phyloP scores from a whole-genome alignment of 2,797 vertebrate species.

The Falco concolor region DNA sequence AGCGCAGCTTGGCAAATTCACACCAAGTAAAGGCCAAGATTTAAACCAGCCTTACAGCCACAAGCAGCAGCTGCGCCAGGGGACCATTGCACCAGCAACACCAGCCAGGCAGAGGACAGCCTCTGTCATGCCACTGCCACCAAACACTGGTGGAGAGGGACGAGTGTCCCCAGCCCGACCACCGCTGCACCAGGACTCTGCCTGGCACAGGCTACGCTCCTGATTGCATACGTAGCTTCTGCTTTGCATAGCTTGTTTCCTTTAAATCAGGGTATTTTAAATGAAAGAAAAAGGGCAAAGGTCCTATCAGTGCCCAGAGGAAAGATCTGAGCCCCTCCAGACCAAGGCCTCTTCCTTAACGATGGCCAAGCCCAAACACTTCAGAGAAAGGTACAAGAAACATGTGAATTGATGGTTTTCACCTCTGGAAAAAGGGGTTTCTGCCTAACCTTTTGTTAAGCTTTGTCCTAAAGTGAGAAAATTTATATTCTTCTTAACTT shows the following conservation, averaged over 20 bases:
- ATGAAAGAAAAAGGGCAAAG: background rate
- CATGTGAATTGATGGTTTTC: background rate
- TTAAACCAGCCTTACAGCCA: background rate
- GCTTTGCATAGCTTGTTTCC: background rate
- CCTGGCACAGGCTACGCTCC: background rate
- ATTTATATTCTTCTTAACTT: background rate
- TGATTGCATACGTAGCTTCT: background rate
- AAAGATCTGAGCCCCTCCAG: background rate
- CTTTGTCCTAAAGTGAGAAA: background rate
- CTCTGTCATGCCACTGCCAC: background rate
- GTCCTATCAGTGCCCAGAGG: background rate
- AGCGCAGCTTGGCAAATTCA: background rate
- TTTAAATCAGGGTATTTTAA: background rate
- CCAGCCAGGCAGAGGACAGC: rapidly evolving
- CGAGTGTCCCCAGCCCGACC: rapidly evolving
- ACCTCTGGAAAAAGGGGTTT: background rate
- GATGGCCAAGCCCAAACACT: background rate
- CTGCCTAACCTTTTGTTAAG: background rate
- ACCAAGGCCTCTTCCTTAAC: background rate
- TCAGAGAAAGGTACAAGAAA: background rate
- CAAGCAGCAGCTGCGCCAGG: background rate
- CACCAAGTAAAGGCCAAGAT: background rate
- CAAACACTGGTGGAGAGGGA: background rate
- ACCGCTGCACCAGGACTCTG: background rate
- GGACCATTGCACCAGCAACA: background rate